A percentile compares a stretch with the other conserved stretches of the same genome.
phyloP scores from a whole-genome alignment of 2,113 vertebrate genomes.

The Nesogale talazaci region DNA sequence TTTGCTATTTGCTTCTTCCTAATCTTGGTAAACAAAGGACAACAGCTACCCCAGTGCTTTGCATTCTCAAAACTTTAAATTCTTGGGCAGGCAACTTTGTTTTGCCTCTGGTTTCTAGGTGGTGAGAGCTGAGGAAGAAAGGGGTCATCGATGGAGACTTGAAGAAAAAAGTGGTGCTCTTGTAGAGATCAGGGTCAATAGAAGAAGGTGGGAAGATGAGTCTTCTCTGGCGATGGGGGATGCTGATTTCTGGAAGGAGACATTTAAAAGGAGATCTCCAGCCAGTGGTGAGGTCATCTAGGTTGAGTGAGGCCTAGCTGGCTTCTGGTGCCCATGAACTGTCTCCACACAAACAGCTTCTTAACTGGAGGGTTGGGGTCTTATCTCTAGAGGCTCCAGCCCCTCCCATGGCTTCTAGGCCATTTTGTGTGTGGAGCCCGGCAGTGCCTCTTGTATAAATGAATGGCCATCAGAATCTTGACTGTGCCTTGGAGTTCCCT shows the following conservation, averaged over 20 bases:
- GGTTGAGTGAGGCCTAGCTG: accelerated
- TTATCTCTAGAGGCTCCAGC: too few species aligned
- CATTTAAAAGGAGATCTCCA: accelerated
- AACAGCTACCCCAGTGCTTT: not conserved
- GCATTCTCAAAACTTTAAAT: not conserved
- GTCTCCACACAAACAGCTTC: not conserved
- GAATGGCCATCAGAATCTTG: not conserved
- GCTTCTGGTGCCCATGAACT: not conserved
- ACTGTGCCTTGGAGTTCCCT: not conserved
- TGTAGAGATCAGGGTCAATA: not conserved
- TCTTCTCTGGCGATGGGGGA: not conserved
- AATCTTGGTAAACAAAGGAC: constrained; percentile 43
- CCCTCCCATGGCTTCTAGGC: not conserved
- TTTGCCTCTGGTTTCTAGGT: not conserved
- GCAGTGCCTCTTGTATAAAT: not conserved
- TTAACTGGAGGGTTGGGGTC: not conserved
- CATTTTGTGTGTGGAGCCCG: not conserved
- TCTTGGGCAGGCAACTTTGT: constrained; percentile 48
- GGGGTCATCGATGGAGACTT: accelerated
- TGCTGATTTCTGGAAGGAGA: not conserved
- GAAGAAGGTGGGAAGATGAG: not conserved
- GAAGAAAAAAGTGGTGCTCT: not conserved
- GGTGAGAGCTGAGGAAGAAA: not conserved
- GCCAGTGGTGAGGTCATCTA: too few species aligned
- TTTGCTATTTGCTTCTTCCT: constrained; percentile 43